phyloP scores from a whole-genome alignment of 2,113 vertebrate species.

The Varanus salvator region DNA sequence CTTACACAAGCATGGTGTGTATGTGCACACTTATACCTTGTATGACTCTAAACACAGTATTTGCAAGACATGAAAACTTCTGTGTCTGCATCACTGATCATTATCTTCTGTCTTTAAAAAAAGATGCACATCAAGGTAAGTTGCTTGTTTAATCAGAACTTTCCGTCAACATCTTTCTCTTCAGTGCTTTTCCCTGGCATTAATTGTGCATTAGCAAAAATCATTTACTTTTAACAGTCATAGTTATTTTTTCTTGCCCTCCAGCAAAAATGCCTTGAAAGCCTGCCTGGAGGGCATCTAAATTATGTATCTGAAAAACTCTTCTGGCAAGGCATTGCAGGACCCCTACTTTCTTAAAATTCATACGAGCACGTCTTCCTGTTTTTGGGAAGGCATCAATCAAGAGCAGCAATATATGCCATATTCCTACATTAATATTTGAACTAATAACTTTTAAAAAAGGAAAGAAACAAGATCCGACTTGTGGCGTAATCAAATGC shows the following conservation, averaged over 20 bases:
- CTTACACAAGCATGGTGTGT: background rate
- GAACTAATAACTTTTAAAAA: slow-evolving; percentile 99
- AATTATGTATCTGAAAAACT: slow-evolving; percentile 99
- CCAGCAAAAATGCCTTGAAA: slow-evolving; percentile 99
- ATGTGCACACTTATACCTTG: slow-evolving; percentile 56
- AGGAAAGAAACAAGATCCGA: slow-evolving; percentile 94
- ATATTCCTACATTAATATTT: slow-evolving; percentile 99
- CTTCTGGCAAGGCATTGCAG: slow-evolving; percentile 95
- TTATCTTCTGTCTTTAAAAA: slow-evolving; percentile 76
- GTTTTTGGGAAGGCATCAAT: slow-evolving; percentile 99
- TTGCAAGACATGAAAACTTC: slow-evolving; percentile 85
- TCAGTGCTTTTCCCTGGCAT: slow-evolving; percentile 91
- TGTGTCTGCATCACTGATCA: slow-evolving; percentile 84
- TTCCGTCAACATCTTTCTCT: slow-evolving; percentile 90
- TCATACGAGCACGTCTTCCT: slow-evolving; percentile 94
- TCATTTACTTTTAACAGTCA: slow-evolving; percentile 99
- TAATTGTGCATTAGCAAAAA: slow-evolving; percentile 99
- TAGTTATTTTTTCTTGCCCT: slow-evolving; percentile 99
- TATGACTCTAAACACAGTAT: slow-evolving; percentile 72
- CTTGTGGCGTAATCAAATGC: slow-evolving; percentile 97
- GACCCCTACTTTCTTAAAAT: slow-evolving; percentile 97
- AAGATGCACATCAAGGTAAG: slow-evolving; percentile 84
- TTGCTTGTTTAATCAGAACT: slow-evolving; percentile 92
- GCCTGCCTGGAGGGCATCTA: slow-evolving; percentile 99
- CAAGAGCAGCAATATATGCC: slow-evolving; percentile 94